Evolutionary conservation across 1,140 invertebrate species (phyloP), one percentile per base, ranked within the genome.

Genomic region (Samia ricini): DNA sequence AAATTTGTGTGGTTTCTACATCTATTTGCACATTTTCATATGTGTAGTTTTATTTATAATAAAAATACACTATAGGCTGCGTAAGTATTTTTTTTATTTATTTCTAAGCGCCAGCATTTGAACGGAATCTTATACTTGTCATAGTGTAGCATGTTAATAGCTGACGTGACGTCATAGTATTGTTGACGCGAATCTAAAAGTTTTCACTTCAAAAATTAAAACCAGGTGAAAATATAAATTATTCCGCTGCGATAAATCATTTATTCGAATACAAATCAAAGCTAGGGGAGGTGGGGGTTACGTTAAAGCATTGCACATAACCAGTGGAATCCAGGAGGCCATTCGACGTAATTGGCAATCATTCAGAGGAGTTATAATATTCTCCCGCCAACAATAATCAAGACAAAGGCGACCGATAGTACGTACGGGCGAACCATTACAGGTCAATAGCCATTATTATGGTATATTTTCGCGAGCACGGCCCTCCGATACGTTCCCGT

Each of bases 381-480:
- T 79, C 81, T 80, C 78, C 80, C 76, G 81, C 75, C 72, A 84
- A 84, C 81, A 80, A n/a, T n/a, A n/a, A 83, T 81, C 79, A 85
- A 87, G 83, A 89, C 87, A 88, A 88, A 90, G 83, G 88, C 79
- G 66, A 85, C 82, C 83, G 83, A 83, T 84, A 72, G 79, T 88
- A 86, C 88, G 82, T 86, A 85, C 82, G 73, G 83, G 79, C 85
- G 77, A 83, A 79, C 79, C 80, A 88, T 89, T 89, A 88, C 84
- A 74, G 81, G 81, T 88, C 88, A 88, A 87, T 88, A 86, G 80
- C 85, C 83, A 88, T 90, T 90, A 90, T 90, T 90, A 90, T 82
- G 79, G 82, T 83, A 90, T 90, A 86, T 88, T 90, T 88, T 88
- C 81, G 81, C 83, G 85, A 86, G 83, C 83, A 67, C 88, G 67